A percentile compares a stretch with the other conserved stretches of the same genome.
Conservation (phyloP, 2,797 vertebrate genomes). For the Florisuga fusca region DNA sequence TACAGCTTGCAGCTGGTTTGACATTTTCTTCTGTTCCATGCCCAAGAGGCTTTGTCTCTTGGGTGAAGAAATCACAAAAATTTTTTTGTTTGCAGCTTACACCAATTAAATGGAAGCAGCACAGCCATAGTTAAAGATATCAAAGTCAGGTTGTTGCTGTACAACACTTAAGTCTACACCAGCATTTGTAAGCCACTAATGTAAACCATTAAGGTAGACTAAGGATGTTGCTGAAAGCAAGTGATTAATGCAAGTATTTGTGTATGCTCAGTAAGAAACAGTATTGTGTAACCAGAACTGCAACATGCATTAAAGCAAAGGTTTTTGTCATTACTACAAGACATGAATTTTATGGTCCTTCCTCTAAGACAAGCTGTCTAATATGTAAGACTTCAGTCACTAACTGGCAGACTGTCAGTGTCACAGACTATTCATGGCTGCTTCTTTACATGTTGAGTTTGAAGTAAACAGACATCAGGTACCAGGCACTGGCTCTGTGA, state of each 20-base stretch:
- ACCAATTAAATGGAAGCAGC: not conserved
- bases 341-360: not conserved
- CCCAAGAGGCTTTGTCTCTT: not conserved
- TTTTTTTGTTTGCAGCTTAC: not conserved
- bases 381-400: not conserved
- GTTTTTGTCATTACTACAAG: not conserved
- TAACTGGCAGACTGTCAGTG: not conserved
- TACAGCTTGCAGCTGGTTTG: not conserved
- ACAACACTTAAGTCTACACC: not conserved
- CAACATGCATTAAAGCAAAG: not conserved
- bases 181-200: not conserved
- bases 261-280: not conserved
- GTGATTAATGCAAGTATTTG: not conserved
- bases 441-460: not conserved
- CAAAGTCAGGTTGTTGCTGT: not conserved
- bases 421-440: not conserved
- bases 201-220: not conserved
- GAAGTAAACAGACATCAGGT: not conserved
- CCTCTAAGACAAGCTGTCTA: not conserved
- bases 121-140: not conserved
- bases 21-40: not conserved
- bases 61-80: not conserved
- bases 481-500: not conserved
- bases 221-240: conserved; percentile 11
- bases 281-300: not conserved